Base-by-base conservation (phyloP, 1,140 invertebrate genomes). In the Bicyclus anynana region DNA sequence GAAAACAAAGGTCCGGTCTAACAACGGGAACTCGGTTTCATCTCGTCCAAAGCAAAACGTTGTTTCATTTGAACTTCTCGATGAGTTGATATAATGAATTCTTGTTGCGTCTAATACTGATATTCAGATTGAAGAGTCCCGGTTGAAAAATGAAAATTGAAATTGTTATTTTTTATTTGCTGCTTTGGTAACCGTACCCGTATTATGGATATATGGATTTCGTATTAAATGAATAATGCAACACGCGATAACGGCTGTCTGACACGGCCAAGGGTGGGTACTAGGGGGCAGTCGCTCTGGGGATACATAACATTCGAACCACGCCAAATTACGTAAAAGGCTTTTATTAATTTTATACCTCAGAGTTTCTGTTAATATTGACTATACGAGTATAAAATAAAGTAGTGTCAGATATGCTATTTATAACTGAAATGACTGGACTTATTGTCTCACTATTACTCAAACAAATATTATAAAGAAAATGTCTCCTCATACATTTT, bases 81-180 rank as follows among this genome's bases (percentile, higher is more conserved):
- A 53, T n/a, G n/a, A n/a, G n/a, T n/a, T n/a, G n/a, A n/a, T 53
- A 53, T 37, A 27, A 42, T 42, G 50, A 40, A 10, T 46, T 44
- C 51, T 53, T 53, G 51, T 53, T 53, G 38, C 51, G 26, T 53
- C 40, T 53, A 53, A 53, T 53, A 53, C 14, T 44, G 40, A 2
- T n/a, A 20, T 16, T 29, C 1, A 27, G 40, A 42, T 44, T 44
- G 51, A 44, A 44, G 23, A 12, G 27, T 53, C 21, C 6, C 33
- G 2, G n/a, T 40, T 14, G 40, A 40, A 23, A 27, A 52, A 26
- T 16, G 12, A 14, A 23, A 9, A 38, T 17, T 14, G 14, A 38
- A 38, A 38, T 16, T 10, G n/a, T 16, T 38, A 38, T 38, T 38
- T 17, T 38, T 38, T 33, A 12, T 12, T 33, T 12, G 29, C n/a